Conservation (phyloP, 2,797 vertebrate genomes). For the Eulemur albifrons region DNA sequence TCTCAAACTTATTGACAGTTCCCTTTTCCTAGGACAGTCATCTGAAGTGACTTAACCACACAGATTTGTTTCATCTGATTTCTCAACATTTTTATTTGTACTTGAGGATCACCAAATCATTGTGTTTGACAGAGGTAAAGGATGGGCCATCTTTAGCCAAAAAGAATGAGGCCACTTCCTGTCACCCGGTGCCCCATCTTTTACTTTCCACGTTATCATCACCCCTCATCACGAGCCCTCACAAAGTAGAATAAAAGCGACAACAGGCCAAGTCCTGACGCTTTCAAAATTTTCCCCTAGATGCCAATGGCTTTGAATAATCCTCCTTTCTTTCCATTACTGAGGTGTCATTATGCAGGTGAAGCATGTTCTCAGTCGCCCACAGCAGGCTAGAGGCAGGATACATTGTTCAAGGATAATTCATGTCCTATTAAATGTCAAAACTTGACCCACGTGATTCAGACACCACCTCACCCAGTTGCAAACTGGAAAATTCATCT, state of each 20-base stretch:
- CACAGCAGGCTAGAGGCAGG: slow-evolving; percentile 82
- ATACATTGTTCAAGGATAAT: slow-evolving; percentile 86
- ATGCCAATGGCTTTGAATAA: slow-evolving; percentile 76
- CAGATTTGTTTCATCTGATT: slow-evolving; percentile 49
- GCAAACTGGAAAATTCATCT: slow-evolving; percentile 84
- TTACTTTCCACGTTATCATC: background rate
- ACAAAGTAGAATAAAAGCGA: slow-evolving; percentile 27
- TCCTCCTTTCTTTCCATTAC: slow-evolving; percentile 85
- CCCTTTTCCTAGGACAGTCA: background rate
- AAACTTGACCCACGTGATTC: slow-evolving; percentile 84
- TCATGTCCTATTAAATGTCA: slow-evolving; percentile 87
- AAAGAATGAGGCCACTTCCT: background rate
- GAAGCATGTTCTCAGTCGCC: slow-evolving; percentile 86
- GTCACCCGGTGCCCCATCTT: background rate
- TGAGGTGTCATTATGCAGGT: slow-evolving; percentile 80
- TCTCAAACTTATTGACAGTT: slow-evolving; percentile 1
- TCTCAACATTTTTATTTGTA: slow-evolving; percentile 51
- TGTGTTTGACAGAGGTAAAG: slow-evolving; percentile 40
- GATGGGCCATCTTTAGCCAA: background rate
- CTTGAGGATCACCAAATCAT: slow-evolving; percentile 11
- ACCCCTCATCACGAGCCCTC: background rate
- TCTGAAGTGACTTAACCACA: slow-evolving; percentile 22
- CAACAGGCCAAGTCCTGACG: slow-evolving; percentile 40
- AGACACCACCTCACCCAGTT: slow-evolving; percentile 82
- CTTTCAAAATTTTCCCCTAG: slow-evolving; percentile 50